Percentiles rank a stretch among this genome's conserved stretches.
Conservation (phyloP, 2,113 vertebrate genomes). For the Otus sunia region DNA sequence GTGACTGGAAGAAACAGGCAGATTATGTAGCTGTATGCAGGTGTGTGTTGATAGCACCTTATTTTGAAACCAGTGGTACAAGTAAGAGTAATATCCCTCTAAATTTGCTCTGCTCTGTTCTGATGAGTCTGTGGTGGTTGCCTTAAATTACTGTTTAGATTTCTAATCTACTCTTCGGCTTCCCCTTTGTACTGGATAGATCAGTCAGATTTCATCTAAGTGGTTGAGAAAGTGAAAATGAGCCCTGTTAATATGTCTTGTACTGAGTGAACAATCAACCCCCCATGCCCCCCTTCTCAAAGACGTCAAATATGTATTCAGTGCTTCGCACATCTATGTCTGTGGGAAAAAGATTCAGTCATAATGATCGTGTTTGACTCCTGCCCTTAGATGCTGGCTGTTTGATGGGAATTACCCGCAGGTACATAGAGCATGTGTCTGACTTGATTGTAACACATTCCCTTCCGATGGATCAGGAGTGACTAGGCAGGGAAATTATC, state of each 20-base stretch:
- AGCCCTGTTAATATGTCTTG: not conserved
- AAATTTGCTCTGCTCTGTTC: not conserved
- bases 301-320: not conserved
- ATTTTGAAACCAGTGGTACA: not conserved
- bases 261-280: not conserved
- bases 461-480: not conserved
- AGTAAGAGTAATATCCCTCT: not conserved
- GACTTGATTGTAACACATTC: not conserved
- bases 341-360: not conserved
- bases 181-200: not conserved
- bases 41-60: not conserved
- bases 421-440: not conserved
- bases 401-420: not conserved
- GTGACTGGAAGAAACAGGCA: not conserved
- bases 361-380: constrained; percentile 14
- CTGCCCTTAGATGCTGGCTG: not conserved
- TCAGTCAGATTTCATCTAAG: not conserved
- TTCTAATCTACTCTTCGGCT: not conserved
- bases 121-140: not conserved
- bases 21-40: not conserved
- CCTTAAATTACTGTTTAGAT: not conserved
- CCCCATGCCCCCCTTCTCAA: rapidly evolving
- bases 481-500: not conserved
- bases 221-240: not conserved
- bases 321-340: not conserved